These are phyloP conservation scores for Leucosticte australis DNA, from an alignment of 2,113 vertebrate species.

Conservation along the genomic window DNA sequence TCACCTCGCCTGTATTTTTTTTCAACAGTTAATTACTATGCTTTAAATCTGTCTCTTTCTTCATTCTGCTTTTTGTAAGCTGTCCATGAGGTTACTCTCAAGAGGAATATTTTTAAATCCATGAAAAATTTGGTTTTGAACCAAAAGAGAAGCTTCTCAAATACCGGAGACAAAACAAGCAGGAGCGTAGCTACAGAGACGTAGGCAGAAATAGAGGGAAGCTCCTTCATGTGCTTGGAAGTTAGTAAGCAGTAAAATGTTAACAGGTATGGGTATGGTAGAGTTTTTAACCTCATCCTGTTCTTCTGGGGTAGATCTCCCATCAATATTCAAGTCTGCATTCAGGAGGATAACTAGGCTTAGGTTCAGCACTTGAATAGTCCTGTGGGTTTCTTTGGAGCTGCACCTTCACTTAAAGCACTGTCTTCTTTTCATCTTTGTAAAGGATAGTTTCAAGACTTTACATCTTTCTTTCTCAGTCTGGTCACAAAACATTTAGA, in stretches of 20 bases:
- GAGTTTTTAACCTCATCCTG: background rate
- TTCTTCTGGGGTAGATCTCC: background rate
- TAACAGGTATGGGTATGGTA: background rate
- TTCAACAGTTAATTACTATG: background rate
- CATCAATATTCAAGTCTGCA: background rate
- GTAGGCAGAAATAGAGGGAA: background rate
- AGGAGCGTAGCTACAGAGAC: background rate
- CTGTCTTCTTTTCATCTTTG: background rate
- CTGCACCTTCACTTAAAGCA: background rate
- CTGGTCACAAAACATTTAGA: background rate
- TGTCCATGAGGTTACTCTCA: background rate
- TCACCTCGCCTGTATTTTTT: background rate
- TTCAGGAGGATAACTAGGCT: background rate
- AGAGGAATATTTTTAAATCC: background rate
- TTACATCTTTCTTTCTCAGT: background rate
- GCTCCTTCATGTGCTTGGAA: fast-evolving
- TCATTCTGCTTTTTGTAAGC: background rate
- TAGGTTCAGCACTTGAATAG: background rate
- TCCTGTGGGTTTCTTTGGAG: background rate
- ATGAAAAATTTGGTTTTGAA: background rate
- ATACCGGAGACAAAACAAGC: background rate
- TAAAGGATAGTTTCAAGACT: background rate
- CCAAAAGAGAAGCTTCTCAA: background rate
- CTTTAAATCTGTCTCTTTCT: background rate
- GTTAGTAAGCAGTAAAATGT: background rate